phyloP scores from a whole-genome alignment of 1,140 invertebrate species.

The Drosophila obscura region DNA sequence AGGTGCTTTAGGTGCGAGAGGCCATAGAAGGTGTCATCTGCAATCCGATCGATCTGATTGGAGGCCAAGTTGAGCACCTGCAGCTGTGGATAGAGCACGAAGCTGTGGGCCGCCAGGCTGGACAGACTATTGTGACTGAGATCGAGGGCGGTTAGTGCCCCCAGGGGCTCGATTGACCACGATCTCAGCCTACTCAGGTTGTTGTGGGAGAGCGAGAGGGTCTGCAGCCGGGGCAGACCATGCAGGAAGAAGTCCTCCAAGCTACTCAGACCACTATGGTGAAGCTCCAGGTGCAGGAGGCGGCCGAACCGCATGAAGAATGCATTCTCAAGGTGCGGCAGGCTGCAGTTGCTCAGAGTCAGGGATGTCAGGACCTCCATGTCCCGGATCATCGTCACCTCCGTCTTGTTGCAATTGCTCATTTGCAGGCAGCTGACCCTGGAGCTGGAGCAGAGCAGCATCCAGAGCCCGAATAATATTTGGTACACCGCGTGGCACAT shows the following conservation, averaged over 20 bases:
- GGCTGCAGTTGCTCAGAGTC: conserved; percentile 59
- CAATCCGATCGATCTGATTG: conserved; percentile 65
- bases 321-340: conserved; percentile 60
- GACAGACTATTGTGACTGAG: conserved; percentile 61
- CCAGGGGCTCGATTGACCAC: conserved; percentile 68
- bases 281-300: conserved; percentile 57
- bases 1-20: conserved; percentile 69
- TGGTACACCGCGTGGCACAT: conserved; percentile 40
- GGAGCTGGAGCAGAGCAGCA: conserved; percentile 18
- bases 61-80: conserved; percentile 62
- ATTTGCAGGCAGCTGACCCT: conserved; percentile 38
- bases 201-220: conserved; percentile 64
- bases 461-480: conserved; percentile 5
- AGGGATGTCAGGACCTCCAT: conserved; percentile 40
- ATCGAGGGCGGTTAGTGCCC: conserved; percentile 54
- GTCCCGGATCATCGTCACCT: conserved; percentile 32
- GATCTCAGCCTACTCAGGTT: conserved; percentile 56
- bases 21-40: conserved; percentile 48
- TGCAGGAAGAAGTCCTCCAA: conserved; percentile 65
- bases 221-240: conserved; percentile 55
- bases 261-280: conserved; percentile 42
- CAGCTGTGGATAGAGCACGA: conserved; percentile 69
- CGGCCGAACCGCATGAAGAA: conserved; percentile 59
- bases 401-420: conserved; percentile 56
- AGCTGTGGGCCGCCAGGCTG: conserved; percentile 30